These are phyloP conservation scores for Glyptemys insculpta DNA, from an alignment of 2,797 vertebrate species.

Conservation along the genomic window DNA sequence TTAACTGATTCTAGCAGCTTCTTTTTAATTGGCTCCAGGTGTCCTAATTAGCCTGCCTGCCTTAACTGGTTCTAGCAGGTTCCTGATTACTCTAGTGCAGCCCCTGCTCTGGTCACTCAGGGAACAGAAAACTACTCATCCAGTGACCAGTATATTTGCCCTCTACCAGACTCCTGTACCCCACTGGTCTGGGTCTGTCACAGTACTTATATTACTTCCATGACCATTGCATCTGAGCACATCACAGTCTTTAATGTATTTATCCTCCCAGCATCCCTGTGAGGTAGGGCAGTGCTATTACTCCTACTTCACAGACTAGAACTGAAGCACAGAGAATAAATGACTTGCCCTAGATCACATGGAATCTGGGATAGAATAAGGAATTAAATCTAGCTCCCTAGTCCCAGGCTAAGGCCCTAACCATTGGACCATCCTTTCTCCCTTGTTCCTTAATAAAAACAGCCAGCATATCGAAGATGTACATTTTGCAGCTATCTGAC, in stretches of 20 bases:
- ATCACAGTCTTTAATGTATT: background rate
- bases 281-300: background rate
- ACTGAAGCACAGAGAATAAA: background rate
- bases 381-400: background rate
- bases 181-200: too few species aligned
- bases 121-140: too few species aligned
- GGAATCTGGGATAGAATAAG: background rate
- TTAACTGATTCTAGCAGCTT: too few species aligned
- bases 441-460: background rate
- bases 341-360: background rate
- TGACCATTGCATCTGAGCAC: background rate
- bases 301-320: background rate
- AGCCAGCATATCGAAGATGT: background rate
- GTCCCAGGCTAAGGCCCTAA: background rate
- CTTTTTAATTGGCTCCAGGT: too few species aligned
- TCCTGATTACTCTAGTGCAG: too few species aligned
- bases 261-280: background rate
- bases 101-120: too few species aligned
- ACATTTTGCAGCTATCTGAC: background rate
- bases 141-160: too few species aligned
- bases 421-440: background rate
- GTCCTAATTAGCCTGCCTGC: too few species aligned
- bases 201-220: constrained; percentile 22
- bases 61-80: too few species aligned
- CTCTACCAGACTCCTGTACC: too few species aligned